Evolutionary conservation across 2,888 invertebrate species (phyloP), one percentile per base, ranked within the genome.

Genomic region (Drosophila neonasuta): DNA sequence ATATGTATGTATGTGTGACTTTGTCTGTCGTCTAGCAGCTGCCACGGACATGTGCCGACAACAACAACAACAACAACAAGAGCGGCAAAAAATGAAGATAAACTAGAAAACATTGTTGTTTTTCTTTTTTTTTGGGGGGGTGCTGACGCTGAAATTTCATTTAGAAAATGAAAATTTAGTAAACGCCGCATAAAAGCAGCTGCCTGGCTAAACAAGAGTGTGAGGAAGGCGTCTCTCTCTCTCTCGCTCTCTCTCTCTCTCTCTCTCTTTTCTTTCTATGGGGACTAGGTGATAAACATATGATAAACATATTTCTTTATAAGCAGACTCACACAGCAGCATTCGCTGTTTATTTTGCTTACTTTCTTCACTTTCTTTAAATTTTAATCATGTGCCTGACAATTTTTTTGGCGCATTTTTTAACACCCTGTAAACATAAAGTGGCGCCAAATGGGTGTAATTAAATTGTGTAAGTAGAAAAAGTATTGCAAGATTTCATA

Each of bases 141-240:
- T 51, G 52, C 60, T 57, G 50, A 30, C 64, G 72, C 66, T 64
- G 64, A 77, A 85, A 87, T 82, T 81, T 85, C 76, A 87, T 84
- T 84, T 84, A 65, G 70, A 74, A 87, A 87, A 84, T 84, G 84
- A 84, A 85, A 84, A 84, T 84, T 78, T 85, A 85, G 66, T 77
- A 77, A 73, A 67, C 66, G 64, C 60, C 60, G 56, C 54, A 69
- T 46, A 72, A 69, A 62, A 63, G 58, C 50, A 65, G 70, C 59
- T 54, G 61, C 65, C 58, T 50, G 49, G 51, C 20, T 13, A 62
- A 10, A 41, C 34, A 54, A 10, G 42, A n/a, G 44, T 10, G 8
- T n/a, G 11, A 13, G 41, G 24, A 24, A 24, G 24, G 24, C 24
- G 24, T 24, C 6, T 5, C 24, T 24, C 6, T 24, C 24, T 24